Percentiles rank a stretch among this genome's conserved stretches.
Conservation (phyloP, 2,797 vertebrate genomes). For the Mus minutoides region DNA sequence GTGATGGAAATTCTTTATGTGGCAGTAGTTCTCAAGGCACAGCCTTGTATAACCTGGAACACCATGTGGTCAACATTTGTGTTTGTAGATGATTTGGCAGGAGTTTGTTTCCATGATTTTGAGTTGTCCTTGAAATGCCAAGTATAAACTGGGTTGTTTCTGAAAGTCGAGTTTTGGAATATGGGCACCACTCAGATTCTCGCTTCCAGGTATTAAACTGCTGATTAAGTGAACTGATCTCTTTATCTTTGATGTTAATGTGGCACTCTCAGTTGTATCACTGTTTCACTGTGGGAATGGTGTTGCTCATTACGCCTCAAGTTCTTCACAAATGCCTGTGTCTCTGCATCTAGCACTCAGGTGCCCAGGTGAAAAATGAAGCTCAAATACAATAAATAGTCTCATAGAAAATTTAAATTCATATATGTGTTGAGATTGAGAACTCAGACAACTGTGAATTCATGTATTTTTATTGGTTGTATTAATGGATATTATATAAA, state of each 20-base stretch:
- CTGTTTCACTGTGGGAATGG: background rate
- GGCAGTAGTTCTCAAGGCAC: too few species aligned
- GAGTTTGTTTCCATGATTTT: background rate
- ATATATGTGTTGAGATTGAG: background rate
- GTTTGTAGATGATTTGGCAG: background rate
- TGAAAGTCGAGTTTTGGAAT: background rate
- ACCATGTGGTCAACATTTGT: background rate
- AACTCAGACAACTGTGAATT: background rate
- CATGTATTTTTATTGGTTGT: background rate
- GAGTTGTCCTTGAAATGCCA: background rate
- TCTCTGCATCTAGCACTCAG: background rate
- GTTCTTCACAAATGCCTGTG: background rate
- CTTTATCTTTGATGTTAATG: background rate
- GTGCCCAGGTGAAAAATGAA: background rate
- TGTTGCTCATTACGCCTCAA: background rate
- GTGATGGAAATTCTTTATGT: background rate
- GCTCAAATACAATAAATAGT: background rate
- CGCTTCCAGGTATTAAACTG: background rate
- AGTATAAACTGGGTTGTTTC: background rate
- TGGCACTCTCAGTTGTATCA: background rate
- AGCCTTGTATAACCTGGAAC: background rate
- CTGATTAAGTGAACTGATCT: background rate
- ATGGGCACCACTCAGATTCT: background rate
- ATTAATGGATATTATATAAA: background rate
- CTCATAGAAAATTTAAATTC: background rate